Conservation (phyloP, 92 coral and sea anemone species). For the Ricordea florida region DNA sequence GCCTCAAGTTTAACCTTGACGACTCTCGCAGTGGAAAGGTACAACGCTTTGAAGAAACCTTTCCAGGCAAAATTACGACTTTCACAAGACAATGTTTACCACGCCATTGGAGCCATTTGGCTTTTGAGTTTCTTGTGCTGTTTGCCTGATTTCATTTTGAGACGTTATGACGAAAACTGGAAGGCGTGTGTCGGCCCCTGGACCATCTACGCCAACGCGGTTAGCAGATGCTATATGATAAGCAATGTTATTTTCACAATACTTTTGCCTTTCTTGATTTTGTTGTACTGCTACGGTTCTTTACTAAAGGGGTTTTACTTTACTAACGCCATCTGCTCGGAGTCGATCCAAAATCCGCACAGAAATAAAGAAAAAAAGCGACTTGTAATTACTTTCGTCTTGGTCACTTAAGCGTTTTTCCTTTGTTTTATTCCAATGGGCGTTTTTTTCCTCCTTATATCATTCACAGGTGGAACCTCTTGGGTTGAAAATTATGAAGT, state of each 20-base stretch:
- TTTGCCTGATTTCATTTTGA: neutral
- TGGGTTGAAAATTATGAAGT: neutral
- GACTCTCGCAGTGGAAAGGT: neutral
- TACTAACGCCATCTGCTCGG: neutral
- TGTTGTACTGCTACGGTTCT: slow-evolving; percentile 20
- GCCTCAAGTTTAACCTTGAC: too few species aligned
- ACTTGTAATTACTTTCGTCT: neutral
- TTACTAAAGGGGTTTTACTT: slow-evolving; percentile 14
- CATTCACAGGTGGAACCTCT: neutral
- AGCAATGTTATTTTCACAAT: neutral
- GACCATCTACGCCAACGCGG: neutral
- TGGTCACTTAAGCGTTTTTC: neutral
- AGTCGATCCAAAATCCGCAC: neutral
- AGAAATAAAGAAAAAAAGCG: neutral
- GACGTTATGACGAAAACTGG: neutral
- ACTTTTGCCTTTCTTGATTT: neutral
- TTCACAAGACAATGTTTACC: neutral
- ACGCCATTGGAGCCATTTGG: neutral
- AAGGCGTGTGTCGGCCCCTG: neutral
- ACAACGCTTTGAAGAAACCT: neutral
- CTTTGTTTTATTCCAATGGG: neutral
- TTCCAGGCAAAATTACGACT: neutral
- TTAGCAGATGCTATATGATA: neutral
- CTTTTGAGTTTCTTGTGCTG: neutral
- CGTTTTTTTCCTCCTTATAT: neutral